Evolutionary conservation across 2,113 vertebrate genomes (phyloP).

Genomic region (Lipotes vexillifer): DNA sequence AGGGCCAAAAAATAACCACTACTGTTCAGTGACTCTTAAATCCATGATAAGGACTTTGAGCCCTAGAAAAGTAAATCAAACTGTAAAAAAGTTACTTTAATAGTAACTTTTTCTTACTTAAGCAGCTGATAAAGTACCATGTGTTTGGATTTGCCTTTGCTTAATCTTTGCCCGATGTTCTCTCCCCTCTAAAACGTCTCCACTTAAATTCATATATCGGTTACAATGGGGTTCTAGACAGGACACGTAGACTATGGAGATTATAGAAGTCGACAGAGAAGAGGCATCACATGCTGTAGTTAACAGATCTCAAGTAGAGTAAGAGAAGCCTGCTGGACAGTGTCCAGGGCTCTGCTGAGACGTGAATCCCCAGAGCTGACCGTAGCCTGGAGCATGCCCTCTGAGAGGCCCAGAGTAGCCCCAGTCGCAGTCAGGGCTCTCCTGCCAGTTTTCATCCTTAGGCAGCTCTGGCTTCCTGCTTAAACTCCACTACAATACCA

Average conservation of each 20-base stretch:
- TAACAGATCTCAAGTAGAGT: neutral
- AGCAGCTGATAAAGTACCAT: neutral
- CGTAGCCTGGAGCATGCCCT: rapidly evolving
- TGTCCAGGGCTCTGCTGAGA: no score
- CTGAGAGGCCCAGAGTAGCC: rapidly evolving
- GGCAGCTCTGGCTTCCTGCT: neutral
- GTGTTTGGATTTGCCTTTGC: neutral
- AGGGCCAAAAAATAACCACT: neutral
- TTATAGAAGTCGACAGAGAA: rapidly evolving
- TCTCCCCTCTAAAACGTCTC: neutral
- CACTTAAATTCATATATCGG: no score
- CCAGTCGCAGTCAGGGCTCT: rapidly evolving
- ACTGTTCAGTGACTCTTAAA: neutral
- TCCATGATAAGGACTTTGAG: neutral
- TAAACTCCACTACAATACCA: neutral
- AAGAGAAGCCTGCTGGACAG: neutral
- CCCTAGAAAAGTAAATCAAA: neutral
- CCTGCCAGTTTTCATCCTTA: neutral
- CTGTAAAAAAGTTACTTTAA: no score
- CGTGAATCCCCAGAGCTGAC: neutral
- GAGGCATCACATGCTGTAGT: no score
- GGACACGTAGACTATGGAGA: neutral
- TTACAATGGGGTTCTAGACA: neutral
- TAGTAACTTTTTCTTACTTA: neutral
- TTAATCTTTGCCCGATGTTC: neutral